Evolutionary conservation across 2,797 vertebrate species (phyloP), one percentile per base, ranked within the genome.

Genomic region (Anguilla pacifica): DNA sequence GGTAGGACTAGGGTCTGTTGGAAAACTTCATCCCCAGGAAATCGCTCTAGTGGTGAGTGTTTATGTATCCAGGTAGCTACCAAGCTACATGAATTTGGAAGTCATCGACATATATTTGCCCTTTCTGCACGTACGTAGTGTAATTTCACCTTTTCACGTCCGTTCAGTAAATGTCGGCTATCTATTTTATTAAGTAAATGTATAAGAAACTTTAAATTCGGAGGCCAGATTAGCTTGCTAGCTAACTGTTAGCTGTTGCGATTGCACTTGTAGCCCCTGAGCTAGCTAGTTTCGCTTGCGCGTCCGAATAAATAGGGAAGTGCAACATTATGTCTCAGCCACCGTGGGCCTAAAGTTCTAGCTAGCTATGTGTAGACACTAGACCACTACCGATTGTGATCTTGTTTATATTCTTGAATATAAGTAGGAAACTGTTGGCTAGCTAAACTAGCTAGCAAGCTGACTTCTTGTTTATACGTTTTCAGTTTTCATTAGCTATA

Each of bases 1-100:
- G 72, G 55, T 31, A n/a, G 87, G 87, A 87, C 87, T n/a, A 35
- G n/a, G 3, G 70, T 81, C 55, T 79, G 70, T 85, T 85, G 53
- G 35, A 49, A 85, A 61, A 55, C 49, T 85, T 77, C 55, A 89
- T 81, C 43, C 53, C 51, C 55, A 53, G 70, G 86, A 74, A 89
- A 55, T 39, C 59, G 57, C 81, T 67, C 61, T 81, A 39, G 85
- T 61, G 67, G 86, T 88, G 83, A 79, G 77, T 87, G 77, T 85
- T 55, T 31, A 85, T 72, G 81, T 85, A 53, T 67, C 49, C 43
- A 49, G 79, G 79, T 49, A 55, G 22, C 51, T 57, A 74, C 13
- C 25, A 43, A 64, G 46, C 81, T 87, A 74, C 25, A 77, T 85
- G 67, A 85, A 72, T 86, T 72, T 67, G 85, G 64, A 86, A 72